These are phyloP conservation scores for Elgaria multicarinata DNA, from an alignment of 2,113 vertebrate species.

Conservation along the genomic window DNA sequence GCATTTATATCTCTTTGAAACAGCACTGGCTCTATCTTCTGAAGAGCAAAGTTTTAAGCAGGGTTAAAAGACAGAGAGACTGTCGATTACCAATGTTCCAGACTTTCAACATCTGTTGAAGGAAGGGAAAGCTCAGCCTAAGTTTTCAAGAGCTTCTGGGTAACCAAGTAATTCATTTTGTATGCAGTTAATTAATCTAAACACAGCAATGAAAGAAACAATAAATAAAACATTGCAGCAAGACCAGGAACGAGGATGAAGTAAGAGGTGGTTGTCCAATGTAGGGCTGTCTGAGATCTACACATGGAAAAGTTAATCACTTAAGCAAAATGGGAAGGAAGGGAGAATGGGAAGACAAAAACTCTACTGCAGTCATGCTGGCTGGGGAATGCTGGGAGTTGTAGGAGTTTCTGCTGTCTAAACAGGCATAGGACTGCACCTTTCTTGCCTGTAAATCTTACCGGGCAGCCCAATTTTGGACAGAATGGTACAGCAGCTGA, in stretches of 20 bases:
- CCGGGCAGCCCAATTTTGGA: too few species aligned
- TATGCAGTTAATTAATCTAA: conserved; percentile 37
- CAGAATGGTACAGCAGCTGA: too few species aligned
- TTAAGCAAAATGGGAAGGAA: conserved; percentile 18
- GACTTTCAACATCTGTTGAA: conserved; percentile 26
- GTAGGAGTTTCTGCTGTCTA: too few species aligned
- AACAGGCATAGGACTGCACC: too few species aligned
- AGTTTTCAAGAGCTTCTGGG: conserved; percentile 7
- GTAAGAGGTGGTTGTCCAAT: not conserved
- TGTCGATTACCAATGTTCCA: conserved; percentile 15
- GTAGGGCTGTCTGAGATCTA: conserved; percentile 35
- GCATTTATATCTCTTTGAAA: conserved; percentile 30
- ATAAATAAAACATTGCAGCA: conserved; percentile 48
- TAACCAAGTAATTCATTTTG: conserved; percentile 29
- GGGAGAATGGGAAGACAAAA: not conserved
- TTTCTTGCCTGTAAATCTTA: too few species aligned
- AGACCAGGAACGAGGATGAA: conserved; percentile 28
- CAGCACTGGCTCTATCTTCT: conserved; percentile 20
- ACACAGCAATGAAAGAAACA: conserved; percentile 17
- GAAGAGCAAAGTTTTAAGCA: conserved; percentile 23
- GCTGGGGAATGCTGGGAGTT: too few species aligned
- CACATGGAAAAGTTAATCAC: conserved; percentile 33
- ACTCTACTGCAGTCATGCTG: conserved; percentile 39
- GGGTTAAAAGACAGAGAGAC: not conserved
- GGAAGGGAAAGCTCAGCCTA: conserved; percentile 34